Conservation (phyloP, 2,113 vertebrate species). For the Pterocles gutturalis region DNA sequence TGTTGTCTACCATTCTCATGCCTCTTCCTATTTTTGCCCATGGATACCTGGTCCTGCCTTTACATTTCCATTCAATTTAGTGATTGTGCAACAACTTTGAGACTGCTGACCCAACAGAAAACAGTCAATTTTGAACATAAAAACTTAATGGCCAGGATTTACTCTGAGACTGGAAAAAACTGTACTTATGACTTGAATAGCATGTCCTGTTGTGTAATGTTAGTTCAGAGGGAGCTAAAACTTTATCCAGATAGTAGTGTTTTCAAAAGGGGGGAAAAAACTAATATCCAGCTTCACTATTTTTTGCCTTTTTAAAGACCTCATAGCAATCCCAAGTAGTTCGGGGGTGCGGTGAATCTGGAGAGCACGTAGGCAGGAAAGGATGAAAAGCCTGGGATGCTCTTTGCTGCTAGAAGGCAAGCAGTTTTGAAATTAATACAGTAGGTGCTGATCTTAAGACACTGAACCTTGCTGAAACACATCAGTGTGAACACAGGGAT, state of each 20-base stretch:
- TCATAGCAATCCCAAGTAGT: background rate
- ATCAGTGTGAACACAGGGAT: background rate
- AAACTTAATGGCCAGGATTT: background rate
- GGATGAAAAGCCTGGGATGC: background rate
- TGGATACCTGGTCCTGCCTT: background rate
- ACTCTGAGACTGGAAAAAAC: background rate
- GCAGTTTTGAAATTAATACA: background rate
- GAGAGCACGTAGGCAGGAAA: background rate
- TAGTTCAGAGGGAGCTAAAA: background rate
- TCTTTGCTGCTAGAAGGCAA: background rate
- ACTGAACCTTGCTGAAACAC: background rate
- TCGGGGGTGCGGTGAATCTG: background rate
- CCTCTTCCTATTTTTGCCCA: background rate
- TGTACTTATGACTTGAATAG: rapidly evolving
- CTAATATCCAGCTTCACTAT: background rate
- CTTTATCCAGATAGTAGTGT: background rate
- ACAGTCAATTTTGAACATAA: background rate
- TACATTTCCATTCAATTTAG: background rate
- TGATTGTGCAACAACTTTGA: background rate
- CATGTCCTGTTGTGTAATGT: background rate
- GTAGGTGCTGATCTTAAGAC: background rate
- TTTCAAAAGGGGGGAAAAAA: background rate
- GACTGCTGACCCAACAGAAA: background rate
- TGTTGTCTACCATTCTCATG: background rate
- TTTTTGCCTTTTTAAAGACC: background rate